Percentiles rank a stretch among this genome's conserved stretches.
Conservation (phyloP, 2,113 vertebrate genomes). For the Rallus limicola region DNA sequence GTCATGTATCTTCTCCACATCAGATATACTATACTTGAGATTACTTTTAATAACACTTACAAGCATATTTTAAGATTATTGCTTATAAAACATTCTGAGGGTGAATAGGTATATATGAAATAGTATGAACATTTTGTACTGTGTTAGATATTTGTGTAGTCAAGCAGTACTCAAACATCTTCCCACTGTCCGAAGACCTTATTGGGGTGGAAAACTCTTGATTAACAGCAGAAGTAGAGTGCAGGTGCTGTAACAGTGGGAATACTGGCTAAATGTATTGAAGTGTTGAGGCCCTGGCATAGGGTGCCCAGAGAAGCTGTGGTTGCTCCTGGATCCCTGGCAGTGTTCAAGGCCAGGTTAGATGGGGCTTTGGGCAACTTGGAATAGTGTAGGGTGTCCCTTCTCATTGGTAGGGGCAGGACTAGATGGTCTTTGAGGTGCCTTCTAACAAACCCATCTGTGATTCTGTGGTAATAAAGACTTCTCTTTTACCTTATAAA, state of each 20-base stretch:
- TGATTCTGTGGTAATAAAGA: too few relatives aligned
- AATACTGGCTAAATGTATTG: not conserved
- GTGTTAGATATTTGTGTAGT: not conserved
- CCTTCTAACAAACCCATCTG: not conserved
- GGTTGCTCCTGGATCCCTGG: not conserved
- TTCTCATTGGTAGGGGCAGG: too few relatives aligned
- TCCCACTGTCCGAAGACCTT: not conserved
- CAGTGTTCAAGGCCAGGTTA: not conserved
- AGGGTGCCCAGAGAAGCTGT: not conserved
- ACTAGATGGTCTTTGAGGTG: not conserved
- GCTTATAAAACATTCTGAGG: too few relatives aligned
- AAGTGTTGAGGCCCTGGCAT: not conserved
- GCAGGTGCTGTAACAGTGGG: too few relatives aligned
- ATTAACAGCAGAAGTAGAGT: not conserved
- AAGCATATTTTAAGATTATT: too few relatives aligned
- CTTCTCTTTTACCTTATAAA: not conserved
- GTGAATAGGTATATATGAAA: not conserved
- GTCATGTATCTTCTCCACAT: too few relatives aligned
- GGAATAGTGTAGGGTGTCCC: not conserved
- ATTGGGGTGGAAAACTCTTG: not conserved
- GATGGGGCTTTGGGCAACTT: not conserved
- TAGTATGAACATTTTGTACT: not conserved
- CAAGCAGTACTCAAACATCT: not conserved
- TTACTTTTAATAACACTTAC: too few relatives aligned
- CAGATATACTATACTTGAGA: too few relatives aligned